phyloP scores from a whole-genome alignment of 2,888 invertebrate species.

The Lithophane leautieri region DNA sequence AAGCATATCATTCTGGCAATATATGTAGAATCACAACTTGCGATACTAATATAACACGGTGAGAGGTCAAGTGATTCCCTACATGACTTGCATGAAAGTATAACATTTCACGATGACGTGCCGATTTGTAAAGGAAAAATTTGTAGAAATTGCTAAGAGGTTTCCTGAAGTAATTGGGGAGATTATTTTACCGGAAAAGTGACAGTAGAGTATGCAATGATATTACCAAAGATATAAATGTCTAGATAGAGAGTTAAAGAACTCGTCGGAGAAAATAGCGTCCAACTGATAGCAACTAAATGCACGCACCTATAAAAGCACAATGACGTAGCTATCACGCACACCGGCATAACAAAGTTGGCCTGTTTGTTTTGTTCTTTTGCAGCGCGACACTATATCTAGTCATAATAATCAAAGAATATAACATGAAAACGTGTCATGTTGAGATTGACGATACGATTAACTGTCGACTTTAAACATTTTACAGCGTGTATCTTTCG shows the following conservation, averaged over 20 bases:
- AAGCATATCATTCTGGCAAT: constrained; percentile 22
- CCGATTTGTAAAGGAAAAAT: constrained; percentile 27
- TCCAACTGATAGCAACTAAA: too few relatives aligned
- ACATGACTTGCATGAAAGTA: constrained; percentile 54
- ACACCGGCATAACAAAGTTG: too few relatives aligned
- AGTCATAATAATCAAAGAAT: too few relatives aligned
- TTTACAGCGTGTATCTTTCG: too few relatives aligned
- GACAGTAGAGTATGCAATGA: not conserved
- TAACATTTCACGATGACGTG: constrained; percentile 49
- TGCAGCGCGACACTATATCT: too few relatives aligned
- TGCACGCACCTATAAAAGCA: too few relatives aligned
- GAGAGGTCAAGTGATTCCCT: constrained; percentile 55
- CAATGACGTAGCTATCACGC: too few relatives aligned
- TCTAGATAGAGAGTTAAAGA: too few relatives aligned
- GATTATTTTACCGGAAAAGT: not conserved
- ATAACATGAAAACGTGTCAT: not conserved
- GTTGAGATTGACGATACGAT: not conserved
- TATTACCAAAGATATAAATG: too few relatives aligned
- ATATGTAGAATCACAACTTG: constrained; percentile 44
- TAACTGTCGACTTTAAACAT: too few relatives aligned
- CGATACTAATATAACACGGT: constrained; percentile 35
- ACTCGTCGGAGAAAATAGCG: too few relatives aligned
- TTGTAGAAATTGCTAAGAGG: constrained; percentile 15
- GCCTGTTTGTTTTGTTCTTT: too few relatives aligned
- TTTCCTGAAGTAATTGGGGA: not conserved